phyloP scores from a whole-genome alignment of 2,797 vertebrate genomes.

The Erethizon dorsatum region DNA sequence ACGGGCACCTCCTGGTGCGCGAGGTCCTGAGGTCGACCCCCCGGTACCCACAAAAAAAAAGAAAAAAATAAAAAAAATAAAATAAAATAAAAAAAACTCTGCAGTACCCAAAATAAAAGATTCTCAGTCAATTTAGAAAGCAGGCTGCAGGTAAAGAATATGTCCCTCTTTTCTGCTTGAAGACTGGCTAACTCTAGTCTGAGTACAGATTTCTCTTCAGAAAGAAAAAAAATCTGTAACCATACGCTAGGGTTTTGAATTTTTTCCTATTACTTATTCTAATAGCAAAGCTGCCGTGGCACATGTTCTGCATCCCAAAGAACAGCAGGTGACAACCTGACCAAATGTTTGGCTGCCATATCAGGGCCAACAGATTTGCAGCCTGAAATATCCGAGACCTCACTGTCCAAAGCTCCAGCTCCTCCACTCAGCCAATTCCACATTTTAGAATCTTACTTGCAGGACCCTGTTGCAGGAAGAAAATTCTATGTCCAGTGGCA shows the following conservation, averaged over 20 bases:
- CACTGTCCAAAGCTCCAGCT: background rate
- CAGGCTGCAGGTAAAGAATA: background rate
- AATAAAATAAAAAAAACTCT: no score
- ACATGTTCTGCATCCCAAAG: conserved; percentile 1
- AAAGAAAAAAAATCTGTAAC: background rate
- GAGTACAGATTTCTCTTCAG: background rate
- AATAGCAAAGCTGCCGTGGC: background rate
- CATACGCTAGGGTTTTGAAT: background rate
- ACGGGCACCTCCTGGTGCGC: no score
- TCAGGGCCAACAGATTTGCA: conserved; percentile 52
- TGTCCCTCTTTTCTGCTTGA: background rate
- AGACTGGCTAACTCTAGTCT: conserved; percentile 21
- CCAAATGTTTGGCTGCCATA: conserved; percentile 26
- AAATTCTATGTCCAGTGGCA: background rate
- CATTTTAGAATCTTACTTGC: background rate
- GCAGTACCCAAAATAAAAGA: background rate
- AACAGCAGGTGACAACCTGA: conserved; percentile 60
- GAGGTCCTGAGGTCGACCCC: no score
- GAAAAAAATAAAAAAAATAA: no score
- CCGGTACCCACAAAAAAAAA: no score
- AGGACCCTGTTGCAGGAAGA: background rate
- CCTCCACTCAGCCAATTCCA: background rate
- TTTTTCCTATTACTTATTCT: background rate
- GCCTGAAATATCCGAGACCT: conserved; percentile 17
- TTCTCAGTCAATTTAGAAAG: conserved; percentile 35